Evolutionary conservation across 2,888 invertebrate genomes (phyloP), one percentile per base, ranked within the genome.

Genomic region (Parnassius apollo): DNA sequence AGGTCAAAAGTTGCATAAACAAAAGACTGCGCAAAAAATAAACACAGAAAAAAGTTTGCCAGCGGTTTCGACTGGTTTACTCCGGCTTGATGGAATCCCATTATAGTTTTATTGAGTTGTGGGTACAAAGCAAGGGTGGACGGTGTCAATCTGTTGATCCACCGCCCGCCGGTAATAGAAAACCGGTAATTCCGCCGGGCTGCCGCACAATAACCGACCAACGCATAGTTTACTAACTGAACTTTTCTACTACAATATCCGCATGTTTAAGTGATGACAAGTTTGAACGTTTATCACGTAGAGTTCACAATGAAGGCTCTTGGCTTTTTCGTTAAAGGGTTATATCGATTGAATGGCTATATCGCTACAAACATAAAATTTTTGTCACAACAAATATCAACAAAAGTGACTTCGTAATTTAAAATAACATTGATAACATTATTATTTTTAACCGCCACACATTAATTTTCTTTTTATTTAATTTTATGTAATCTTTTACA

Each of bases 91-190:
- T 85, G 82, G 80, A 88, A 86, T 90, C 85, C 88, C 78, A 91
- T 90, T 89, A 88, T 77, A 81, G 77, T 77, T 83, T 83, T 90
- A 89, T 89, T 86, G 88, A 86, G 84, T 88, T 83, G 84, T 82
- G 75, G 74, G 66, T 66, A 78, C 79, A 77, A 85, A 82, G 77
- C 70, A 73, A 71, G 71, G 75, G 69, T 75, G 76, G 75, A 72
- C 75, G 75, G 76, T 77, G 78, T 75, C 73, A 80, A 80, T 76
- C 78, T 77, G 78, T 75, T 73, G 80, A 80, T 76, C 78, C 75
- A 74, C 72, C 75, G 77, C 75, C 72, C 76, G 70, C 78, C 78
- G 69, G 74, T 82, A 83, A 83, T 79, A 76, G 77, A 77, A 18
- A 71, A 71, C 72, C 70, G 72, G 66, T 53, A 48, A 46, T 53